Conservation (phyloP, 2,113 vertebrate genomes). For the Murina feae region DNA sequence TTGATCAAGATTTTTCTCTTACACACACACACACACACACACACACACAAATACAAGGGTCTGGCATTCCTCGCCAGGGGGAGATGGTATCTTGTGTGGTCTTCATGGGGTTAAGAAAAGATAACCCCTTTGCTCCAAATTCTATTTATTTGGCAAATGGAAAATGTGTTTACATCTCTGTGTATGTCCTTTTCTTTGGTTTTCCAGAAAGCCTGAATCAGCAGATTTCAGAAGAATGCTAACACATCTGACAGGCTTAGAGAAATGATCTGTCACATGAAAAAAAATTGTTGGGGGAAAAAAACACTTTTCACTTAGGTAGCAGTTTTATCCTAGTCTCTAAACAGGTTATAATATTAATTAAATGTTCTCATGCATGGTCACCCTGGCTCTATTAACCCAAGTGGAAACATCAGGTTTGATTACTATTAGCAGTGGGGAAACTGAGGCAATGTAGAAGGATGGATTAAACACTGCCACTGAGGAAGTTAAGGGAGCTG, state of each 20-base stretch:
- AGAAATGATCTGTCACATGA: conserved; percentile 66
- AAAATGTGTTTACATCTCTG: conserved; percentile 31
- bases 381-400: background rate
- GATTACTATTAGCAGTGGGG: background rate
- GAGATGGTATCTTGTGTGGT: background rate
- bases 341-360: conserved; percentile 9
- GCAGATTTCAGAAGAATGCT: conserved; percentile 43
- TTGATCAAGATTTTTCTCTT: conserved; percentile 46
- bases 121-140: conserved; percentile 23
- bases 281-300: conserved; percentile 58
- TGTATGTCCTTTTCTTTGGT: conserved; percentile 48
- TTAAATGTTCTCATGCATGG: background rate
- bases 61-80: background rate
- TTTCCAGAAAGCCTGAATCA: conserved; percentile 55
- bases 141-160: background rate
- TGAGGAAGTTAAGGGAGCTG: background rate
- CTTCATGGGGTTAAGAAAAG: conserved; percentile 44
- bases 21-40: background rate
- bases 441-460: background rate
- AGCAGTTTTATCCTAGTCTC: conserved; percentile 51
- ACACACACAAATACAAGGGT: background rate
- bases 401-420: background rate
- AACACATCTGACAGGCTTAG: conserved; percentile 54
- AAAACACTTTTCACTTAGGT: background rate
- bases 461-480: background rate